Conservation (phyloP, 2,113 vertebrate genomes). For the Lampris megalopsis region DNA sequence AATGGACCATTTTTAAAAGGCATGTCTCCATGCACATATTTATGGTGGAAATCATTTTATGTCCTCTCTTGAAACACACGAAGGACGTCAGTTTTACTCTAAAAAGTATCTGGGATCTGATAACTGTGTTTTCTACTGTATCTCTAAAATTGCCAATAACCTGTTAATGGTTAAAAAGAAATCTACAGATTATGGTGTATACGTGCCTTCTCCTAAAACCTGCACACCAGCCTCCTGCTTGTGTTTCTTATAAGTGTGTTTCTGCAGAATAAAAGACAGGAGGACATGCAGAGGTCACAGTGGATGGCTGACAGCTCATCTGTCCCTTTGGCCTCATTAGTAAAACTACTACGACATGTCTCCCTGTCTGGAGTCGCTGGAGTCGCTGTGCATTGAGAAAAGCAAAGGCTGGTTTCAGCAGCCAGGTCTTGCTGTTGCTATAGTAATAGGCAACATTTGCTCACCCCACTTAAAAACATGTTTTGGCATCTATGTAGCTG, state of each 20-base stretch:
- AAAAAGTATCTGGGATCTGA: no score
- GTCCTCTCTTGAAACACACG: no score
- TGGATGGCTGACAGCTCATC: constrained; percentile 37
- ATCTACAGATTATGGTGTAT: no score
- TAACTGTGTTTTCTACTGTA: no score
- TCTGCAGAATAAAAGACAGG: constrained; percentile 27
- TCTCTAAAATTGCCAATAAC: no score
- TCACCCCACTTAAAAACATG: constrained; percentile 64
- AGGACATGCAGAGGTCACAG: constrained; percentile 50
- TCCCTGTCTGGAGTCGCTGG: constrained; percentile 46
- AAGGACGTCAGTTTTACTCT: no score
- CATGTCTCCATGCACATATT: no score
- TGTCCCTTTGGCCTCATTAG: constrained; percentile 70
- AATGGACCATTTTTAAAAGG: no score
- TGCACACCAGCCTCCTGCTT: neutral
- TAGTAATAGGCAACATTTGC: constrained; percentile 80
- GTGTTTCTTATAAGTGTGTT: constrained; percentile 5
- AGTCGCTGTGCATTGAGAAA: constrained; percentile 52
- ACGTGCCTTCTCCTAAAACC: no score
- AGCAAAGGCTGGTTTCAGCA: constrained; percentile 75
- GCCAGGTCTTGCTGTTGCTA: constrained; percentile 82
- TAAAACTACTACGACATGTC: constrained; percentile 55
- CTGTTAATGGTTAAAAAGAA: no score
- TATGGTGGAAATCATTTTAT: no score
- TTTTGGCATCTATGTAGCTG: constrained; percentile 68